Base-by-base conservation (phyloP, 2,888 invertebrate genomes). In the Dioctria rufipes region DNA sequence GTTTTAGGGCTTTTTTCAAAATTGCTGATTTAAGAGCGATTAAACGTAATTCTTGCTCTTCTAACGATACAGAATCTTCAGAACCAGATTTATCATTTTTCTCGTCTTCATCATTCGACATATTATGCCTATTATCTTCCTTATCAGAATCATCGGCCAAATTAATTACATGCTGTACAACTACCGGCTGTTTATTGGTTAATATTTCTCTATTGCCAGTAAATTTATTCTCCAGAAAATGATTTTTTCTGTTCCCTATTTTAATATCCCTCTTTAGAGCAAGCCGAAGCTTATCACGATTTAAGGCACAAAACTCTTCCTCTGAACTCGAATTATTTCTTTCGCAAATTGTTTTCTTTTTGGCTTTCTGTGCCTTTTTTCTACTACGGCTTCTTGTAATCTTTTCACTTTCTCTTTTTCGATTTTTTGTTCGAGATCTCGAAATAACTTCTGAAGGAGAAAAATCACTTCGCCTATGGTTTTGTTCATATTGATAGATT, bases 21-120 rank as follows among this genome's bases (percentile, higher is more conserved):
- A 89, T 85, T 0, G 89, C 89, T 0, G 89, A 89, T 75, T 89
- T 89, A 0, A 89, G 83, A 0, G 89, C 89, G 75, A 88, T 88
- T 1, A 89, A 84, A 65, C 89, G 86, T n/a, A 89, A 71, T 60
- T 86, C 86, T 54, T 86, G 86, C 77, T 87, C 86, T 13, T 86
- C 86, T 54, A 85, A 54, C 2, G 85, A 83, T 3, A 58, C 82
- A 0, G 82, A 81, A 51, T 83, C 82, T 78, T 84, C 84, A 11
- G 65, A 60, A 40, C 3, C 69, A 11, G 42, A 43, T n/a, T 81
- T 80, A 66, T 79, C 71, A 13, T 51, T 73, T 13, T 73, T 54
- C 42, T 73, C 75, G 51, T 75, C 42, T 13, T 54, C 51, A 51
- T 42, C 79, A 60, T 46, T 61, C 4, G 25, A 43, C 40, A 58